Evolutionary conservation across 2,888 invertebrate species (phyloP).

Genomic region (Nemoura dubitans): DNA sequence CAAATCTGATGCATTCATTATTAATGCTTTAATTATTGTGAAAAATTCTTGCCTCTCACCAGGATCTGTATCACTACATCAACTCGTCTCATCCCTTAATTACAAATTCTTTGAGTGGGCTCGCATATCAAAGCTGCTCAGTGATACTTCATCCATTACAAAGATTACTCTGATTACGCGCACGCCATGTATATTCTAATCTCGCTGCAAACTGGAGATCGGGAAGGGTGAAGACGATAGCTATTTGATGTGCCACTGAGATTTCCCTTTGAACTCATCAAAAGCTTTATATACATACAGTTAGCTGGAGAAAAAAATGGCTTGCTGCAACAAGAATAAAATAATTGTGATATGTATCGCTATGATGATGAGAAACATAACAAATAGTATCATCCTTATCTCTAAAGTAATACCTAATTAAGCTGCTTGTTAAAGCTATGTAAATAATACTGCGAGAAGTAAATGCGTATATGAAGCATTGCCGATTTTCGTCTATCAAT

Average conservation of each 20-base stretch:
- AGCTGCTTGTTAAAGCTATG: not conserved
- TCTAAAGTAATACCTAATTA: not conserved
- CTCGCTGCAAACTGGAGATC: not conserved
- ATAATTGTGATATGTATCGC: not conserved
- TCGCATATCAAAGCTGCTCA: not conserved
- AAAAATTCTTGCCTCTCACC: not conserved
- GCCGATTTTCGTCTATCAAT: not conserved
- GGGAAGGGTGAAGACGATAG: not conserved
- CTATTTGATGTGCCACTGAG: conserved; percentile 12
- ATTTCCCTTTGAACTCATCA: not conserved
- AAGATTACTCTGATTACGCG: not conserved
- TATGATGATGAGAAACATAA: not conserved
- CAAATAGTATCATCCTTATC: not conserved
- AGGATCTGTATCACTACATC: not conserved
- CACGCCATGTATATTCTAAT: not conserved
- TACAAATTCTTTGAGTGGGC: conserved; percentile 7
- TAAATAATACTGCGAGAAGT: not conserved
- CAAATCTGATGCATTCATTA: not conserved
- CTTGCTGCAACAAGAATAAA: not conserved
- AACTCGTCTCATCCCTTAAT: not conserved
- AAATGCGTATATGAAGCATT: not conserved
- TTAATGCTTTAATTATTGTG: conserved; percentile 7
- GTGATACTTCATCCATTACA: conserved; percentile 12
- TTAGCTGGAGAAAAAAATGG: not conserved
- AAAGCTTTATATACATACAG: not conserved